A percentile compares a stretch with the other conserved stretches of the same genome.
phyloP scores from a whole-genome alignment of 2,888 invertebrate species.

The Pyrocoelia pectoralis region DNA sequence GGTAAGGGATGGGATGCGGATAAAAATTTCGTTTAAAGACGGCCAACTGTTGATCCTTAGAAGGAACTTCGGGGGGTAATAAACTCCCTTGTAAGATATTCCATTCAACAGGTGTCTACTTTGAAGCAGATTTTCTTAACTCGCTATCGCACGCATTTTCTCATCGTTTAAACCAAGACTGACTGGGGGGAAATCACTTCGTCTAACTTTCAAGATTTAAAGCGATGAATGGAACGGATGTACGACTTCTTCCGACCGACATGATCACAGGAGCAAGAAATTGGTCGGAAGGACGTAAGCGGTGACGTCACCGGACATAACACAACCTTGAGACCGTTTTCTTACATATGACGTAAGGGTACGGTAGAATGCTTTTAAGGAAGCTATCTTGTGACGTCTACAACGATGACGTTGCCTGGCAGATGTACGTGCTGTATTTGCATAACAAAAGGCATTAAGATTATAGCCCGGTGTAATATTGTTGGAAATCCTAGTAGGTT shows the following conservation, averaged over 20 bases:
- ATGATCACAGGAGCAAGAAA: slow-evolving; percentile 28
- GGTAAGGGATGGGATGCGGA: slow-evolving; percentile 1
- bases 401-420: slow-evolving; percentile 43
- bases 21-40: slow-evolving; percentile 36
- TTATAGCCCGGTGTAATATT: slow-evolving; percentile 57
- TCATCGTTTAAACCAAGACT: slow-evolving; percentile 22
- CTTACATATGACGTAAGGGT: slow-evolving; percentile 51
- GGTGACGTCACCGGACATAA: slow-evolving; percentile 57
- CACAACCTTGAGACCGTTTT: slow-evolving; percentile 59
- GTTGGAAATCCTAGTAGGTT: slow-evolving; percentile 49
- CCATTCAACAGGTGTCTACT: slow-evolving; percentile 47
- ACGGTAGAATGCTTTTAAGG: slow-evolving; percentile 39
- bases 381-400: slow-evolving; percentile 40
- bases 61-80: slow-evolving; percentile 35
- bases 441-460: slow-evolving; percentile 60
- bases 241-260: slow-evolving; percentile 12
- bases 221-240: no score
- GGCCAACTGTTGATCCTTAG: slow-evolving; percentile 47
- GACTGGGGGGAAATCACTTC: neutral
- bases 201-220: no score
- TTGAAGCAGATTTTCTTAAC: slow-evolving; percentile 40
- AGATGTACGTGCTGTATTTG: slow-evolving; percentile 55
- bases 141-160: slow-evolving; percentile 33
- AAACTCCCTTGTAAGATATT: slow-evolving; percentile 38
- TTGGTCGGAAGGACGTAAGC: slow-evolving; percentile 33